A percentile compares a stretch with the other conserved stretches of the same genome.
Conservation (phyloP, 2,888 invertebrate genomes). For the Caenorhabditis plicata region DNA sequence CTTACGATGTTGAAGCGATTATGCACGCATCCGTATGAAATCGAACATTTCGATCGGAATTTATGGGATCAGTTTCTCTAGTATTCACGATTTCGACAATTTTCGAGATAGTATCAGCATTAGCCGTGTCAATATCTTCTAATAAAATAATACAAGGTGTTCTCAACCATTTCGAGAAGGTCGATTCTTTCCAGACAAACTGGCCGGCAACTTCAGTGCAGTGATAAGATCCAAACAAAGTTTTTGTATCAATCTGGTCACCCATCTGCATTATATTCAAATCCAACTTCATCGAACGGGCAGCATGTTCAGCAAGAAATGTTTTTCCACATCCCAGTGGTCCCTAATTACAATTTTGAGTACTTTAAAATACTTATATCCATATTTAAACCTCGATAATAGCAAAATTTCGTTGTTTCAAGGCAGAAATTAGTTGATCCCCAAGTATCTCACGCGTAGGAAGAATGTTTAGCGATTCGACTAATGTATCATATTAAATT, state of each 20-base stretch:
- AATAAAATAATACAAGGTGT: slow-evolving; percentile 79
- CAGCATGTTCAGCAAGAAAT: slow-evolving; percentile 82
- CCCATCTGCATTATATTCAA: slow-evolving; percentile 88
- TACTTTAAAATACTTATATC: not conserved
- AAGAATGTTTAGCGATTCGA: slow-evolving; percentile 4
- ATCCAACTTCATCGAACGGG: slow-evolving; percentile 75
- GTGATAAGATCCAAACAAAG: slow-evolving; percentile 86
- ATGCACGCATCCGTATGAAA: slow-evolving; percentile 85
- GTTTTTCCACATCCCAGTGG: slow-evolving; percentile 95
- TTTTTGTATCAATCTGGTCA: slow-evolving; percentile 91
- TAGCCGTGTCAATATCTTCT: slow-evolving; percentile 92
- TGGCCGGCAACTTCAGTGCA: slow-evolving; percentile 96
- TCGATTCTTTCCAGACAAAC: slow-evolving; percentile 86
- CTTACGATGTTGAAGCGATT: slow-evolving; percentile 80
- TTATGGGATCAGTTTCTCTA: slow-evolving; percentile 11
- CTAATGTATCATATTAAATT: too few species aligned
- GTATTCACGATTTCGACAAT: slow-evolving; percentile 39
- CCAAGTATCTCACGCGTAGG: slow-evolving; percentile 27
- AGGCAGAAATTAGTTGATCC: slow-evolving; percentile 20
- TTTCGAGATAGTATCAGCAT: slow-evolving; percentile 79
- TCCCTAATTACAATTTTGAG: slow-evolving; percentile 74
- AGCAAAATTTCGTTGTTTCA: slow-evolving; percentile 21
- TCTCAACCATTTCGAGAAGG: slow-evolving; percentile 49
- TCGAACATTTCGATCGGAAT: slow-evolving; percentile 68
- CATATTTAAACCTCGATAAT: slow-evolving; percentile 9